phyloP scores from a whole-genome alignment of 2,797 vertebrate species.

The Podarcis lilfordi region DNA sequence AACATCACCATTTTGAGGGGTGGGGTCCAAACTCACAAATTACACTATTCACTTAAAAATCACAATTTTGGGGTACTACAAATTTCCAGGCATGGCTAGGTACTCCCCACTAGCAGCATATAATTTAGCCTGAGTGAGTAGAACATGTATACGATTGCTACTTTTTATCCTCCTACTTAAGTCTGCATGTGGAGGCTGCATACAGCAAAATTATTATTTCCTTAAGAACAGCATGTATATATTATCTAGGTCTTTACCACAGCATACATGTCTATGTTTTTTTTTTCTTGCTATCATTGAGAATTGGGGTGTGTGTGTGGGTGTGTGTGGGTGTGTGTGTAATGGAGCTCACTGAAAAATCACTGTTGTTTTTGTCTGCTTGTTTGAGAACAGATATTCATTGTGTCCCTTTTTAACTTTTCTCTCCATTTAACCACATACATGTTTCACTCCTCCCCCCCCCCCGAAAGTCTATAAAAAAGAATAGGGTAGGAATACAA shows the following conservation, averaged over 20 bases:
- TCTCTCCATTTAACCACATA: not conserved
- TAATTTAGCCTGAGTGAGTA: too few species aligned
- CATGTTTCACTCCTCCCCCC: constrained; percentile 10
- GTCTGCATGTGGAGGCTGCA: constrained; percentile 19
- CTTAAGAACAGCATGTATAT: constrained; percentile 16
- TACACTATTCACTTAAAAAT: too few species aligned
- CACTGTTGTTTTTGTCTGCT: constrained; percentile 19
- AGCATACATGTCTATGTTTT: not conserved
- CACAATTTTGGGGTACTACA: too few species aligned
- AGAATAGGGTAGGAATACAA: constrained; percentile 11
- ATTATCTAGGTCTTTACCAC: constrained; percentile 12
- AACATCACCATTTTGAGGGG: too few species aligned
- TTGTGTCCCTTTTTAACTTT: not conserved
- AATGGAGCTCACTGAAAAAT: constrained; percentile 12
- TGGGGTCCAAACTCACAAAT: too few species aligned
- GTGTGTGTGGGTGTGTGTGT: not conserved
- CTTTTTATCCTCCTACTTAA: constrained; percentile 31
- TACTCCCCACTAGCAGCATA: too few species aligned
- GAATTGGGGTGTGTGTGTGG: not conserved
- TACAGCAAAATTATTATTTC: constrained; percentile 31
- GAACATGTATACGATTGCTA: too few species aligned
- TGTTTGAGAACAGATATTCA: constrained; percentile 4
- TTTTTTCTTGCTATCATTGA: constrained; percentile 29
- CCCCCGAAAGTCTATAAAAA: not conserved
- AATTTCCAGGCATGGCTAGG: too few species aligned